A percentile compares a stretch with the other conserved stretches of the same genome.
Evolutionary conservation across 2,797 vertebrate species (phyloP).

Genomic region (Melanotaenia trifasciata): DNA sequence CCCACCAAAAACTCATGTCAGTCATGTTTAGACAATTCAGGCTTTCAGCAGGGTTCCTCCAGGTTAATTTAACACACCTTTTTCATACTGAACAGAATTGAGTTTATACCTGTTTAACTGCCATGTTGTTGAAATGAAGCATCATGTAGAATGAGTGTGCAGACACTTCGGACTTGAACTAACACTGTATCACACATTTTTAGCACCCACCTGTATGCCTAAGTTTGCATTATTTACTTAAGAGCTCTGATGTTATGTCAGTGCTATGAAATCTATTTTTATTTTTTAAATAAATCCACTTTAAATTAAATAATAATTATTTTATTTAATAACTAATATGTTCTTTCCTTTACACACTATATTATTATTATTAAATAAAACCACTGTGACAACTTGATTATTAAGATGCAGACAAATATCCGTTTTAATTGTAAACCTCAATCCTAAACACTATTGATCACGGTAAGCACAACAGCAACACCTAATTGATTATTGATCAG

Average conservation of each 20-base stretch:
- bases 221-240: background rate
- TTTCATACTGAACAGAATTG: background rate
- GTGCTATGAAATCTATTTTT: background rate
- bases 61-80: background rate
- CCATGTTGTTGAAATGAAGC: background rate
- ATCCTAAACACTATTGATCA: background rate
- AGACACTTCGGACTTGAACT: background rate
- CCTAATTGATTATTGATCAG: background rate
- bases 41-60: background rate
- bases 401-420: background rate
- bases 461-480: background rate
- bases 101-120: background rate
- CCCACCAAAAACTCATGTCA: slow-evolving; percentile 11
- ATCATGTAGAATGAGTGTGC: background rate
- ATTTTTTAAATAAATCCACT: background rate
- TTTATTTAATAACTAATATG: background rate
- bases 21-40: slow-evolving; percentile 13
- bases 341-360: background rate
- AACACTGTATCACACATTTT: background rate
- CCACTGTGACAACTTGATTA: background rate
- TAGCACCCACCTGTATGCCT: background rate
- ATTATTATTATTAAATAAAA: background rate
- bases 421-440: background rate
- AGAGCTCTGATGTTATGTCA: background rate
- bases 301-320: background rate